Conservation (phyloP, 2,113 vertebrate genomes). For the Ageneiosus marmoratus region DNA sequence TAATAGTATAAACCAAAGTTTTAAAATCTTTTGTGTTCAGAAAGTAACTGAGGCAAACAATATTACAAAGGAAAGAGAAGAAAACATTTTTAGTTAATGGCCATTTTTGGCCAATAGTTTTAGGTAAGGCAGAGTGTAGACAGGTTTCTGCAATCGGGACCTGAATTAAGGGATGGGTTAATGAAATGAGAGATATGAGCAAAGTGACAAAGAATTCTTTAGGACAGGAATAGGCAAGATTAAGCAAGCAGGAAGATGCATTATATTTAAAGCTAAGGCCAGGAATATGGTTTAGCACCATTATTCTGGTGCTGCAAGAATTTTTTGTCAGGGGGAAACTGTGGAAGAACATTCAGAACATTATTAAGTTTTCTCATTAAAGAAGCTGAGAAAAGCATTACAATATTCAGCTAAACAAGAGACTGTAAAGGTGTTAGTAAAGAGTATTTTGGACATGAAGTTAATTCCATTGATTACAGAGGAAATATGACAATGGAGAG, state of each 20-base stretch:
- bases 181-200: not conserved
- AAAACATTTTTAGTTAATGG: not conserved
- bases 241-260: slow-evolving; percentile 3
- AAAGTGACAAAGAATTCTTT: not conserved
- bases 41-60: not conserved
- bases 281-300: too few relatives aligned
- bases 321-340: not conserved
- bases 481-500: not conserved
- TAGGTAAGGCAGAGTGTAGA: not conserved
- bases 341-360: not conserved
- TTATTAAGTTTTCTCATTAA: not conserved
- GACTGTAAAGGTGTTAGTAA: not conserved
- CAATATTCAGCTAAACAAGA: not conserved
- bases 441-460: not conserved
- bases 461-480: not conserved
- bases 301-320: not conserved
- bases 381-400: not conserved
- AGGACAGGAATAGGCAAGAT: not conserved
- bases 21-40: not conserved
- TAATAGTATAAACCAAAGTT: not conserved
- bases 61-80: not conserved
- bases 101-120: not conserved
- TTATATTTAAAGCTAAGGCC: not conserved
- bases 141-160: not conserved
- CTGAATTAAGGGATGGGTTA: not conserved